phyloP scores from a whole-genome alignment of 2,888 invertebrate species.

The Lydus trimaculatus region DNA sequence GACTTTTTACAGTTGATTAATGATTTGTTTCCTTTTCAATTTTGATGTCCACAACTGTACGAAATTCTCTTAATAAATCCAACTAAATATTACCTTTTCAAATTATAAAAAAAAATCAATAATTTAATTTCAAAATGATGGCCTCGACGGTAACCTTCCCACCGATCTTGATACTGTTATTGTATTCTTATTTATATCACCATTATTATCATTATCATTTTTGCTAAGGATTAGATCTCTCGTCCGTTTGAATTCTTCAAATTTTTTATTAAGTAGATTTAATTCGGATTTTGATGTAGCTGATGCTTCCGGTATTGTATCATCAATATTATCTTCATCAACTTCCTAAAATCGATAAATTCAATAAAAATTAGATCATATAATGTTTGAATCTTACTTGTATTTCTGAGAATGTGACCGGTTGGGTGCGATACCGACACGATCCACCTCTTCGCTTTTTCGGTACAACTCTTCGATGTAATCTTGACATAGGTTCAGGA shows the following conservation, averaged over 20 bases:
- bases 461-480: conserved; percentile 66
- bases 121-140: conserved; percentile 48
- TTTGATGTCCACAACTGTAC: background rate
- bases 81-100: background rate
- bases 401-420: conserved; percentile 80
- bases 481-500: conserved; percentile 71
- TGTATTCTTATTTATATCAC: conserved; percentile 43
- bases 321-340: conserved; percentile 70
- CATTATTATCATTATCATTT: conserved; percentile 26
- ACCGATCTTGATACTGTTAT: conserved; percentile 45
- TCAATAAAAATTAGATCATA: background rate
- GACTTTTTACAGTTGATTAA: background rate
- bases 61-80: background rate
- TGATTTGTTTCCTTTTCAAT: background rate
- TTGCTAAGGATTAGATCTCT: conserved; percentile 55
- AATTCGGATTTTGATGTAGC: conserved; percentile 64
- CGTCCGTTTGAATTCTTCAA: conserved; percentile 65
- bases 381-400: conserved; percentile 63
- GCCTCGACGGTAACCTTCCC: conserved; percentile 52
- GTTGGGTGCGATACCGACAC: conserved; percentile 71
- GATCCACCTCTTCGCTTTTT: conserved; percentile 63
- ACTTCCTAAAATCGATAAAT: conserved; percentile 67
- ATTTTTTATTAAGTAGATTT: conserved; percentile 61
- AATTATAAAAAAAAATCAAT: background rate
- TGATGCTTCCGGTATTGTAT: conserved; percentile 55